These are phyloP conservation scores for Cydia splendana DNA, from an alignment of 1,140 invertebrate species.

Conservation along the genomic window DNA sequence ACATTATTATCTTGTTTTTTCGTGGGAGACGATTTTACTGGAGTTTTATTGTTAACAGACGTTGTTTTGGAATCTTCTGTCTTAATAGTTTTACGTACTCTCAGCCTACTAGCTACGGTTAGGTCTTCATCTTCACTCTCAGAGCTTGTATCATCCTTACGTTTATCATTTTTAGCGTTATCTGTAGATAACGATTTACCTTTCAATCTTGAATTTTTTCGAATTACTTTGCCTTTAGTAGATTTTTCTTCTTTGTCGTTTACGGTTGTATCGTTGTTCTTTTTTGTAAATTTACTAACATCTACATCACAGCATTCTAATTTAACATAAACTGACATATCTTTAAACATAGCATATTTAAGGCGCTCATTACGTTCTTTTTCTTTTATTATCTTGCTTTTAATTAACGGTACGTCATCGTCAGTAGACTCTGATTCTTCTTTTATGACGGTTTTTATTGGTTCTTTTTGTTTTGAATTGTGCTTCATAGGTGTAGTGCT, in stretches of 20 bases:
- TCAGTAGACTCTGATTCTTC: conserved; percentile 75
- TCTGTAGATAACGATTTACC: conserved; percentile 54
- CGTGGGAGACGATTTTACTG: conserved; percentile 60
- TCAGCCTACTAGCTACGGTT: conserved; percentile 65
- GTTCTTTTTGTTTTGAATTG: conserved; percentile 54
- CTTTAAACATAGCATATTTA: conserved; percentile 69
- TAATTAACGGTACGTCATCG: conserved; percentile 78
- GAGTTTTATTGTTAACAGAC: conserved; percentile 50
- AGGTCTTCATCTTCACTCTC: conserved; percentile 74
- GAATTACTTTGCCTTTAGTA: conserved; percentile 55
- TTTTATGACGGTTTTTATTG: conserved; percentile 59
- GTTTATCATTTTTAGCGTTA: conserved; percentile 57
- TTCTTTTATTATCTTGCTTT: conserved; percentile 75
- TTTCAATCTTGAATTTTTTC: conserved; percentile 52
- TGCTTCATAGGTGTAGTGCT: conserved; percentile 56
- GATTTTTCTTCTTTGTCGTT: conserved; percentile 62
- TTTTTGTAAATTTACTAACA: conserved; percentile 60
- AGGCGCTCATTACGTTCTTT: conserved; percentile 62
- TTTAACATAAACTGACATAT: conserved; percentile 72
- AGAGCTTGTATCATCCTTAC: conserved; percentile 58
- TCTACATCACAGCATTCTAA: conserved; percentile 72
- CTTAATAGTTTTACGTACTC: conserved; percentile 69
- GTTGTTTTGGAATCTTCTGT: conserved; percentile 61
- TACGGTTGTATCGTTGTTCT: conserved; percentile 61
- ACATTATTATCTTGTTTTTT: conserved; percentile 67